phyloP scores from a whole-genome alignment of 2,113 vertebrate species.

The Scortum barcoo region DNA sequence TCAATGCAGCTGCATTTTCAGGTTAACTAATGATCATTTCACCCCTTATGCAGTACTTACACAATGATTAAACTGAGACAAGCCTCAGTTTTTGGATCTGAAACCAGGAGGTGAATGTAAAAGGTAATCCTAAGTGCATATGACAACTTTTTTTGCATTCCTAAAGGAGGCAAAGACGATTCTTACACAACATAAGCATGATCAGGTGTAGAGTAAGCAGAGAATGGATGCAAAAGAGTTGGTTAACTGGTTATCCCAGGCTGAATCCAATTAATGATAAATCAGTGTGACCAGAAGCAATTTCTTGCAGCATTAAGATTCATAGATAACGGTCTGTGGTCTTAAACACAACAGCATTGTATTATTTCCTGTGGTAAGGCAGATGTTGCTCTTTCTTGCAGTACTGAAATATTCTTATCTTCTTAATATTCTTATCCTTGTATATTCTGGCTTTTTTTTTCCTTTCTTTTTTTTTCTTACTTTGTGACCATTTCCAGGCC shows the following conservation, averaged over 20 bases:
- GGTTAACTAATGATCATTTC: not conserved
- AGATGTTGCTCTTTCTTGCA: not conserved
- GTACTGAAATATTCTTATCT: not conserved
- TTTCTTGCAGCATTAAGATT: conserved; percentile 33
- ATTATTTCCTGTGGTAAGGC: not conserved
- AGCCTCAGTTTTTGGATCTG: not conserved
- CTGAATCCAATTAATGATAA: conserved; percentile 41
- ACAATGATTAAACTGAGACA: not conserved
- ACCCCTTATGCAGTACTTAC: not conserved
- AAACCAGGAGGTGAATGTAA: not conserved
- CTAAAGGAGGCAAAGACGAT: not conserved
- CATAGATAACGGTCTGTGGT: not conserved
- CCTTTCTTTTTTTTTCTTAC: not conserved
- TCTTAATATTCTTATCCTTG: not conserved
- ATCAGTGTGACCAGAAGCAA: conserved; percentile 7
- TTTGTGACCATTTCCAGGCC: conserved; percentile 15
- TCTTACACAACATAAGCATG: not conserved
- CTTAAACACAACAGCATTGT: not conserved
- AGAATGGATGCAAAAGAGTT: not conserved
- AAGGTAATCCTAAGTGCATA: not conserved
- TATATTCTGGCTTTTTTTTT: conserved; percentile 5
- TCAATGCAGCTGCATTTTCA: not conserved
- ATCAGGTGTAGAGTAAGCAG: conserved; percentile 3
- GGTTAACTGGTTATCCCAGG: conserved; percentile 2
- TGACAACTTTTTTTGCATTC: not conserved